Percentiles rank a stretch among this genome's conserved stretches.
phyloP scores from a whole-genome alignment of 2,113 vertebrate genomes.

The Brachyhypopomus gauderio region DNA sequence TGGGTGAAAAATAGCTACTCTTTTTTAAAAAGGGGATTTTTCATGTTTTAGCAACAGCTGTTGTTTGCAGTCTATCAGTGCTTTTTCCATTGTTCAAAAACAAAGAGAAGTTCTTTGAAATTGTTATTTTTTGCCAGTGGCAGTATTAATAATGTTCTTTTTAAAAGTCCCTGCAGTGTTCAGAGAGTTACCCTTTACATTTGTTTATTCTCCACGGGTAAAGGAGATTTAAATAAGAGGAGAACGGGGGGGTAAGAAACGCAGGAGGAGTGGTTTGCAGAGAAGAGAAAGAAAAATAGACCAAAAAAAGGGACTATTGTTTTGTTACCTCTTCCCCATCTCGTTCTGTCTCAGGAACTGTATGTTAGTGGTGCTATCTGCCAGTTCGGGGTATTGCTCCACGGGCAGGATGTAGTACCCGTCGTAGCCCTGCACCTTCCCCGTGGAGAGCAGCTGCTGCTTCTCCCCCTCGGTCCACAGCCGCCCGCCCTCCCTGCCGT shows the following conservation, averaged over 20 bases:
- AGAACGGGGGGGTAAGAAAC: slow-evolving; percentile 43
- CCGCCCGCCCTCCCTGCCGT: slow-evolving; percentile 93
- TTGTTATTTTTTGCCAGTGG: slow-evolving; percentile 73
- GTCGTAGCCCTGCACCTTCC: slow-evolving; percentile 95
- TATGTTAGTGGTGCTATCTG: slow-evolving; percentile 99
- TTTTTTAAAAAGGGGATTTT: slow-evolving; percentile 92
- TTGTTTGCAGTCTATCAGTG: slow-evolving; percentile 73
- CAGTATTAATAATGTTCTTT: slow-evolving; percentile 78
- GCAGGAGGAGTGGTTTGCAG: slow-evolving; percentile 35
- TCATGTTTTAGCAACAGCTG: slow-evolving; percentile 74
- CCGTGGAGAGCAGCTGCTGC: slow-evolving; percentile 92
- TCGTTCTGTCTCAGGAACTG: slow-evolving; percentile 99
- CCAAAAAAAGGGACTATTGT: slow-evolving; percentile 62
- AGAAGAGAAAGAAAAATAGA: slow-evolving; percentile 39
- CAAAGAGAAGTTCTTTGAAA: slow-evolving; percentile 65
- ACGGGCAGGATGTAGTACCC: slow-evolving; percentile 97
- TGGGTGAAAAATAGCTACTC: slow-evolving; percentile 90
- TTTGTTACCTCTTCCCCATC: slow-evolving; percentile 99
- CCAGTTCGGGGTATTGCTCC: slow-evolving; percentile 98
- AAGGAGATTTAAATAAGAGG: slow-evolving; percentile 67
- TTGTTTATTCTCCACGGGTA: slow-evolving; percentile 94
- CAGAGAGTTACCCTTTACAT: slow-evolving; percentile 86
- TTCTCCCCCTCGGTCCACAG: slow-evolving; percentile 97
- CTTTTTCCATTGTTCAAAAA: slow-evolving; percentile 66
- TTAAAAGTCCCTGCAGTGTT: slow-evolving; percentile 91